phyloP scores from a whole-genome alignment of 2,888 invertebrate species.

The Brachypalpus laphriformis region DNA sequence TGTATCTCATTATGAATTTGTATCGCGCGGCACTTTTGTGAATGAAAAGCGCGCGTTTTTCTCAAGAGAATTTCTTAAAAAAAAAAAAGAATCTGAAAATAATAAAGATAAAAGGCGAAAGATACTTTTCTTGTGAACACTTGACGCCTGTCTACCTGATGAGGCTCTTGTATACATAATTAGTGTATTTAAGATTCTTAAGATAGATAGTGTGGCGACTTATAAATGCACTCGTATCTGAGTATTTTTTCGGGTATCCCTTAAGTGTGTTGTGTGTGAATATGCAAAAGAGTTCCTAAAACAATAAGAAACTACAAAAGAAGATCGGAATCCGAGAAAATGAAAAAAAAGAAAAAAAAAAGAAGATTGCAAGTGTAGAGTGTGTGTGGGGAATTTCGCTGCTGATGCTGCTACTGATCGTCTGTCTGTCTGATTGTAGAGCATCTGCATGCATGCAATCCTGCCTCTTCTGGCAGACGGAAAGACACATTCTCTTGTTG shows the following conservation, averaged over 20 bases:
- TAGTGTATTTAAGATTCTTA: constrained; percentile 21
- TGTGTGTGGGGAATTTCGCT: constrained; percentile 12
- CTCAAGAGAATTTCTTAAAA: constrained; percentile 27
- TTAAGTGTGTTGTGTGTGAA: constrained; percentile 50
- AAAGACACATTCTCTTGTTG: background rate
- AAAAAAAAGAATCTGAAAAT: constrained; percentile 7
- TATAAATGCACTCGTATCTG: constrained; percentile 22
- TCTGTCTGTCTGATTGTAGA: constrained; percentile 13
- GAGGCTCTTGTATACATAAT: background rate
- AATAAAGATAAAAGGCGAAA: constrained; percentile 13
- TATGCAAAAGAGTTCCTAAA: constrained; percentile 38
- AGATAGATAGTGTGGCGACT: constrained; percentile 4
- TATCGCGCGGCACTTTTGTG: constrained; percentile 61
- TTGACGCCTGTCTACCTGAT: constrained; percentile 33
- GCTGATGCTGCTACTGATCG: background rate
- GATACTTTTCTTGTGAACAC: constrained; percentile 17
- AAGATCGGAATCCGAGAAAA: background rate
- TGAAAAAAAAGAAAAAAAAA: too few species aligned
- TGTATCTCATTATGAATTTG: constrained; percentile 52
- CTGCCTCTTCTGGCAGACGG: background rate
- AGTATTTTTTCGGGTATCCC: constrained; percentile 23
- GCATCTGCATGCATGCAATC: background rate
- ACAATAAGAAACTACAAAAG: constrained; percentile 7
- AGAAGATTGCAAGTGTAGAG: constrained; percentile 30
- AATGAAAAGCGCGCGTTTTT: constrained; percentile 73